Evolutionary conservation across 2,888 invertebrate genomes (phyloP).

Genomic region (Sepioteuthis lessoniana): DNA sequence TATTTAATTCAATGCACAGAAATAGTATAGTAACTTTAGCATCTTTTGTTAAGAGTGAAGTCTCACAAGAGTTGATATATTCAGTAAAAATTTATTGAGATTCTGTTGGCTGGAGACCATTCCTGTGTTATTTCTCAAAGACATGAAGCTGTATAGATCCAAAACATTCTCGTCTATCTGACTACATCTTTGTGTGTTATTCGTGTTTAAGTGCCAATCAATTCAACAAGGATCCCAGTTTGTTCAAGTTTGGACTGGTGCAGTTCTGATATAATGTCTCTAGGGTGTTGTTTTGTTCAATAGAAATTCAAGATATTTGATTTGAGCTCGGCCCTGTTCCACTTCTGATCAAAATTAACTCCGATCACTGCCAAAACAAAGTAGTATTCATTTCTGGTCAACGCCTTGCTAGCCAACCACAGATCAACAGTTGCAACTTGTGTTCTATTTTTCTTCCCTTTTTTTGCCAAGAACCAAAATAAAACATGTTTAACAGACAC

Average conservation of each 20-base stretch:
- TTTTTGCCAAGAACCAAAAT: not conserved
- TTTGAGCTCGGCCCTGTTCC: not conserved
- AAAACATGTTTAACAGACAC: not conserved
- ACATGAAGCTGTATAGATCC: not conserved
- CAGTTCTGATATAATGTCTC: not conserved
- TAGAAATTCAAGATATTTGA: constrained; percentile 1
- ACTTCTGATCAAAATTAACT: not conserved
- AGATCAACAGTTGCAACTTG: not conserved
- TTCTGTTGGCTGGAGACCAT: not conserved
- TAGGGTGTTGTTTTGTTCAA: not conserved
- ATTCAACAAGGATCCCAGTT: not conserved
- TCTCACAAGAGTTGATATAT: not conserved
- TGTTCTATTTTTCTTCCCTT: not conserved
- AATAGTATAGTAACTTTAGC: not conserved
- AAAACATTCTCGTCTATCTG: not conserved
- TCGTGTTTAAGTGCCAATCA: not conserved
- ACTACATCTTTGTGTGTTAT: not conserved
- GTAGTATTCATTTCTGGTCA: not conserved
- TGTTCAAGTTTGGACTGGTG: not conserved
- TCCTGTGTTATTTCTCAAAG: not conserved
- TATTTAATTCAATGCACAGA: not conserved
- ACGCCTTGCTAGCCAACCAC: not conserved
- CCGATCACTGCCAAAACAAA: not conserved
- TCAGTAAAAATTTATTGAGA: not conserved
- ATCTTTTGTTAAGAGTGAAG: not conserved